These are phyloP conservation scores for Morpho deidamia DNA, from an alignment of 2,888 invertebrate species.

Conservation along the genomic window DNA sequence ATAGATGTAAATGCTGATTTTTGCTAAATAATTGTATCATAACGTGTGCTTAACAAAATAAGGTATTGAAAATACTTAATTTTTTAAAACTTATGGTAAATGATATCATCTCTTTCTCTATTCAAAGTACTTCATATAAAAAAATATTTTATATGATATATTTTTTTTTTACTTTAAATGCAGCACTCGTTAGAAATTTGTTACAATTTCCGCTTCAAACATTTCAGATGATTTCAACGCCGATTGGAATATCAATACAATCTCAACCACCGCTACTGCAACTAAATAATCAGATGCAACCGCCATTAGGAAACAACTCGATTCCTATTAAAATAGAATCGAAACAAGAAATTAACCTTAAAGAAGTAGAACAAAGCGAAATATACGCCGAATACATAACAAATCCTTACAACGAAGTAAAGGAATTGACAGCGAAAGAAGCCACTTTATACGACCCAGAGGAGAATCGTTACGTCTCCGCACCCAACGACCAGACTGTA, in stretches of 20 bases:
- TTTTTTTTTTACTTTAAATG: too few species aligned
- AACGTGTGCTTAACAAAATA: too few species aligned
- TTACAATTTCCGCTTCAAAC: too few species aligned
- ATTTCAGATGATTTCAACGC: slow-evolving; percentile 81
- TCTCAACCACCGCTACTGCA: slow-evolving; percentile 57
- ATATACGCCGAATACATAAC: slow-evolving; percentile 77
- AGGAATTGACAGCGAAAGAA: slow-evolving; percentile 42
- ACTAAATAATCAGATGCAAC: slow-evolving; percentile 35
- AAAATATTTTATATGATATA: too few species aligned
- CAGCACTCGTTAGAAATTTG: too few species aligned
- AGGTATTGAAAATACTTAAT: too few species aligned
- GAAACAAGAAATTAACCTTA: slow-evolving; percentile 20
- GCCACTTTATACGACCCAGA: slow-evolving; percentile 53
- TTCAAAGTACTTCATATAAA: too few species aligned
- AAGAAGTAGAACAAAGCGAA: slow-evolving; percentile 43
- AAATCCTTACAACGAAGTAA: slow-evolving; percentile 73
- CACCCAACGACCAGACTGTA: slow-evolving; percentile 27
- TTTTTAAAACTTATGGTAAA: too few species aligned
- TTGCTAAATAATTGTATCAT: too few species aligned
- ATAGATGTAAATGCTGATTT: too few species aligned
- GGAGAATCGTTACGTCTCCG: slow-evolving; percentile 23
- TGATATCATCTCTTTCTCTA: too few species aligned
- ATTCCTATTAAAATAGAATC: slow-evolving; percentile 26
- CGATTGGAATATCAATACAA: slow-evolving; percentile 75
- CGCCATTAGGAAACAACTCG: slow-evolving; percentile 31